Evolutionary conservation across 1,140 invertebrate genomes (phyloP).

Genomic region (Gonioctena quinquepunctata): DNA sequence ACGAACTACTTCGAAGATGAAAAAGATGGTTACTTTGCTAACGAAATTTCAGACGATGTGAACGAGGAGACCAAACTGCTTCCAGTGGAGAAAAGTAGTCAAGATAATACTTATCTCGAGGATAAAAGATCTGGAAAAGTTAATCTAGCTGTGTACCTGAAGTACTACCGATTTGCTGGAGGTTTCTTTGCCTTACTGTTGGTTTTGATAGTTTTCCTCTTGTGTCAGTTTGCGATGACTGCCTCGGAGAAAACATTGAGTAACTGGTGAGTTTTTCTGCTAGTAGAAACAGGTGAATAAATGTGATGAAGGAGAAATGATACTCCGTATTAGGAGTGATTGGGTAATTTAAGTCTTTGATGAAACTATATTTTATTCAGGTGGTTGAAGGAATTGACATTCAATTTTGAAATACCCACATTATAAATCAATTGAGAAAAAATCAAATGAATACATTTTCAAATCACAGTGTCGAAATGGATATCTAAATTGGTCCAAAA

Average conservation of each 20-base stretch:
- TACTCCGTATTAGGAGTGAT: too few species aligned
- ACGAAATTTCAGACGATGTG: neutral
- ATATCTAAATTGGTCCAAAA: too few species aligned
- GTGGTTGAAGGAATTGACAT: too few species aligned
- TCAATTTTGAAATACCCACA: too few species aligned
- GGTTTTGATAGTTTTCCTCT: slow-evolving; percentile 22
- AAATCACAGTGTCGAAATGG: too few species aligned
- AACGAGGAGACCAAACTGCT: slow-evolving; percentile 25
- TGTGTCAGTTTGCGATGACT: slow-evolving; percentile 22
- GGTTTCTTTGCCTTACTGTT: slow-evolving; percentile 28
- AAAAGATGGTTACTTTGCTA: slow-evolving; percentile 4
- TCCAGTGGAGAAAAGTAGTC: neutral
- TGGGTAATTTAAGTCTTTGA: too few species aligned
- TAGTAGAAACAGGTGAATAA: too few species aligned
- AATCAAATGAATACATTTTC: too few species aligned
- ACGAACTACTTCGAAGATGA: neutral
- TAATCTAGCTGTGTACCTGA: slow-evolving; percentile 30
- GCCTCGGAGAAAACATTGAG: slow-evolving; percentile 38
- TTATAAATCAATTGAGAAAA: too few species aligned
- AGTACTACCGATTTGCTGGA: slow-evolving; percentile 39
- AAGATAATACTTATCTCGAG: slow-evolving; percentile 39
- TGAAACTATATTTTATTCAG: too few species aligned
- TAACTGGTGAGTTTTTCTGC: slow-evolving; percentile 30
- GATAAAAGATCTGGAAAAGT: slow-evolving; percentile 34
- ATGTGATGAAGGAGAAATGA: too few species aligned